phyloP scores from a whole-genome alignment of 1,140 invertebrate species.

The Mamestra configurata region DNA sequence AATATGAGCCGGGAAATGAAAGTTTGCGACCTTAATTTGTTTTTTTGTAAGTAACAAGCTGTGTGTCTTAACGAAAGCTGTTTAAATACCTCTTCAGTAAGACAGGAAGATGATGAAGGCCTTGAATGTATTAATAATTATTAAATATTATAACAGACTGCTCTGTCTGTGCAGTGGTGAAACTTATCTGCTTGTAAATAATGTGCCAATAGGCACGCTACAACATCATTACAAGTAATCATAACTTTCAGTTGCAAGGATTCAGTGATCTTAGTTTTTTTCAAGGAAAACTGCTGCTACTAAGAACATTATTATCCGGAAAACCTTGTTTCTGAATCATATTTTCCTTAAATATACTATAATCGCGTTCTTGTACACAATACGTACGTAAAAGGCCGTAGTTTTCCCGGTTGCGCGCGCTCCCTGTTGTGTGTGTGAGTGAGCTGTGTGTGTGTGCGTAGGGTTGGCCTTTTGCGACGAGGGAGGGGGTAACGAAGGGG shows the following conservation, averaged over 20 bases:
- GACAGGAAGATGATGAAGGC: not conserved
- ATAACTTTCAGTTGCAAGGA: no score
- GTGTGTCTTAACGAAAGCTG: constrained; percentile 2
- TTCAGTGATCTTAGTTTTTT: not conserved
- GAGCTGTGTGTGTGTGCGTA: constrained; percentile 67
- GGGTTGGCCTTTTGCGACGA: constrained; percentile 84
- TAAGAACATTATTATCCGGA: not conserved
- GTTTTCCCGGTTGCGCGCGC: constrained; percentile 86
- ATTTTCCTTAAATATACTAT: constrained; percentile 65
- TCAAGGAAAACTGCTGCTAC: not conserved
- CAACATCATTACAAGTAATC: no score
- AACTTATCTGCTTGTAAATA: not conserved
- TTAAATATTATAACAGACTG: not conserved
- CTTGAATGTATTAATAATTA: not conserved
- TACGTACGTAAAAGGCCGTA: constrained; percentile 86
- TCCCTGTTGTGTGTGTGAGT: constrained; percentile 70
- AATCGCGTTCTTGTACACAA: constrained; percentile 82
- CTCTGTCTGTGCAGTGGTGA: not conserved
- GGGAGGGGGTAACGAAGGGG: constrained; percentile 49
- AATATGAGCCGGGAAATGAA: constrained; percentile 9
- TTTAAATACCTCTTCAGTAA: not conserved
- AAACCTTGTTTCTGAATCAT: constrained; percentile 47
- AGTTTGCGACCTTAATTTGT: not conserved
- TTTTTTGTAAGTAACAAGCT: not conserved
- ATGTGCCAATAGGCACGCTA: no score